Base-by-base conservation (phyloP, 35 echinoderm and acorn worm genomes). In the Apostichopus parvimensis region DNA sequence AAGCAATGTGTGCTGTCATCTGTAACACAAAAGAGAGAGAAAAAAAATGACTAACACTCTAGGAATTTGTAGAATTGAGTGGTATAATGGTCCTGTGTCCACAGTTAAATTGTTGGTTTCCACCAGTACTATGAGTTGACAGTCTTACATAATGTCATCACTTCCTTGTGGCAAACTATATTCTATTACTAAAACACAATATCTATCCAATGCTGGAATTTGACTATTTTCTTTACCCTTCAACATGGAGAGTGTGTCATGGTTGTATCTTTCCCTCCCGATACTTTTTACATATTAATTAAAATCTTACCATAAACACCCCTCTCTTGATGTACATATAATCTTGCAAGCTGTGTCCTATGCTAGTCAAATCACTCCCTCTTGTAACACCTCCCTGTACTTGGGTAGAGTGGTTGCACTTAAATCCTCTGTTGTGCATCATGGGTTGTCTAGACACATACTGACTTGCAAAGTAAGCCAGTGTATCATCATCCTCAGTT, bases 1-100 rank as follows among this genome's bases (percentile, higher is more conserved):
- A 98, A 18, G 96, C 83, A 73, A 98, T 92, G 58, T 98, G 96
- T 6, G 94, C 94, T 8, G 91, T 98, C 6, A 98, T 91, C 96
- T 98, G 25, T 55, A 78, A 90, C 52, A 28, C 12, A 79, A 93
- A 78, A 87, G 21, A 54, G 45, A 45, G 34, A 0, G 34, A 0
- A 0, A 45, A 45, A 45, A 45, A 45, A 4, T 93, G 28, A 28
- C 28, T 56, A 55, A 56, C 56, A 57, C 66, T 75, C 21, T 75
- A 14, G 21, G 21, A 75, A 75, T 75, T 21, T 75, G 34, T 45
- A 45, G 34, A 45, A 45, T 45, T 45, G 34, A 45, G 34, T 45
- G 34, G 1, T 45, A 45, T 45, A 45, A 45, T 45, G 34, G 34
- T 45, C 34, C 34, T 45, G 34, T 45, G 34, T 45, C 34, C 34